Conservation (phyloP, 2,888 invertebrate genomes). For the Pecten maximus region DNA sequence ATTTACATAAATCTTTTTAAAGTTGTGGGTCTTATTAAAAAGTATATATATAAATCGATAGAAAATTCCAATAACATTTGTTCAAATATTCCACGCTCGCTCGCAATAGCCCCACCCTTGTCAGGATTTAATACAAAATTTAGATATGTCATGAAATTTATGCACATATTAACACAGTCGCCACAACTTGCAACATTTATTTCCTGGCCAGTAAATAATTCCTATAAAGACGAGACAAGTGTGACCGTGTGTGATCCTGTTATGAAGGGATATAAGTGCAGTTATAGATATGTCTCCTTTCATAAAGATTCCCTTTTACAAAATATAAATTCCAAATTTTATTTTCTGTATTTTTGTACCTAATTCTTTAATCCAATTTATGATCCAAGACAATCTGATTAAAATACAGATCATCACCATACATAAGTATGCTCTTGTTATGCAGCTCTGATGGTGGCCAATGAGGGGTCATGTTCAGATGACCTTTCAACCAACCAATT, state of each 20-base stretch:
- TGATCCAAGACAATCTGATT: too few relatives aligned
- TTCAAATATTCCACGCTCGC: neutral
- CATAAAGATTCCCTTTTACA: neutral
- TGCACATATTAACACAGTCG: neutral
- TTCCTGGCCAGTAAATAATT: neutral
- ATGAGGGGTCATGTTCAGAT: too few relatives aligned
- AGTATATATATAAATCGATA: neutral
- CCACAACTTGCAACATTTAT: constrained; percentile 1
- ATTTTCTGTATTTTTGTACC: neutral
- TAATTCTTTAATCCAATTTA: too few relatives aligned
- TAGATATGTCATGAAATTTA: constrained; percentile 26
- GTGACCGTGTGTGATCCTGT: neutral
- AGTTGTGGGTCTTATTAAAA: constrained; percentile 8
- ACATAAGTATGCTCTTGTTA: too few relatives aligned
- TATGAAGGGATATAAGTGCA: neutral
- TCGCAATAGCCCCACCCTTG: neutral
- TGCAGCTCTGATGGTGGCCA: too few relatives aligned
- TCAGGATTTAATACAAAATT: neutral
- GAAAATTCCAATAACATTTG: neutral
- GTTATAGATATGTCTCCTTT: neutral
- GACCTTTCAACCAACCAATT: too few relatives aligned
- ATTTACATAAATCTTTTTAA: neutral
- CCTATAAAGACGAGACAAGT: neutral
- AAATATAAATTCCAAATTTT: neutral
- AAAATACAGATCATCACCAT: too few relatives aligned